Evolutionary conservation across 2,113 vertebrate species (phyloP).

Genomic region (Onychorhynchus coronatus): DNA sequence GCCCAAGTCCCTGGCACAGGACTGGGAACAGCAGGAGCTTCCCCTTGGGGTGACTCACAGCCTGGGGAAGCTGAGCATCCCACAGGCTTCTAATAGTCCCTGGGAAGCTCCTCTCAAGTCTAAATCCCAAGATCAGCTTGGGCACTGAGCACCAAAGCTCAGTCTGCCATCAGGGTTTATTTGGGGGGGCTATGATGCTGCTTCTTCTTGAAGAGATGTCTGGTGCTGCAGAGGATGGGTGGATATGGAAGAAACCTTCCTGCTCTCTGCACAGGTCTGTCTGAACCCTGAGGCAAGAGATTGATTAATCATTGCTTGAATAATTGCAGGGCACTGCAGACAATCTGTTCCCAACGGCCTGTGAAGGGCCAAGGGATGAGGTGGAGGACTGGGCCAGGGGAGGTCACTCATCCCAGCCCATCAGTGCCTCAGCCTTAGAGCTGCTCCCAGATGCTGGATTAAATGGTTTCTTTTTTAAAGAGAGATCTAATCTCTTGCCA

Average conservation of each 20-base stretch:
- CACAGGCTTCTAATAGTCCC: fast-evolving
- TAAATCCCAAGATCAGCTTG: not conserved
- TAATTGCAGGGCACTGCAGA: slow-evolving; percentile 24
- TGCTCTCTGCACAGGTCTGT: not conserved
- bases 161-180: not conserved
- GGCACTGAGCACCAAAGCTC: not conserved
- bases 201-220: not conserved
- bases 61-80: not conserved
- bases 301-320: slow-evolving; percentile 17
- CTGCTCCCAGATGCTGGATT: not conserved
- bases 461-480: not conserved
- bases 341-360: not conserved
- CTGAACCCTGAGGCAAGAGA: not conserved
- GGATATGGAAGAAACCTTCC: not conserved
- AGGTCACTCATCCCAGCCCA: not conserved
- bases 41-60: not conserved
- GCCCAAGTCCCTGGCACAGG: not conserved
- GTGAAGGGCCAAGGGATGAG: not conserved
- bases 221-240: not conserved
- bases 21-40: not conserved
- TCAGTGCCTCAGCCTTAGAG: not conserved
- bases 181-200: not conserved
- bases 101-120: not conserved
- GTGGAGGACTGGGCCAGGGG: not conserved
- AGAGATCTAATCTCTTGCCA: not conserved